Evolutionary conservation across 2,888 invertebrate genomes (phyloP), one percentile per base, ranked within the genome.

Genomic region (Amphipyra berbera): DNA sequence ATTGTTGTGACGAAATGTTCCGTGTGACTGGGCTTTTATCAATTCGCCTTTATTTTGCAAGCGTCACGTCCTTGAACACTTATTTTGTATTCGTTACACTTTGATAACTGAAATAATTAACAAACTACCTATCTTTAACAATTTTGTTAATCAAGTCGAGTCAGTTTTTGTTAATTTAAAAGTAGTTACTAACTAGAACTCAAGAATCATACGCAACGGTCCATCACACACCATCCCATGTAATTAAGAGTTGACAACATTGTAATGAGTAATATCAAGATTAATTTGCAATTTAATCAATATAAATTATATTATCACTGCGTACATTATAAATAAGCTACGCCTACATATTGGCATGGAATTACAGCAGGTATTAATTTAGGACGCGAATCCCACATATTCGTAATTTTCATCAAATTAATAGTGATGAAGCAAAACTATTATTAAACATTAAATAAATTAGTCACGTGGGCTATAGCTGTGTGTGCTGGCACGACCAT

Each of bases 291-390:
- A 70, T 68, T 73, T 63, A 70, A 68, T 67, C 44, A 59, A 70
- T 62, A 60, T 68, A 48, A 59, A 76, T 74, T 56, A 66, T 63
- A 63, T 56, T 44, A 52, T 21, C 44, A 48, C 38, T 40, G 27
- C 60, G 13, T 33, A 61, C 21, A 55, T 65, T 67, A 68, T 73
- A 64, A 69, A 72, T 74, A 57, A 40, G 48, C 12, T 41, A 60
- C 75, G 65, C 79, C 78, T 78, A 81, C 82, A 68, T 61, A 69
- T 70, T 77, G 78, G 77, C 80, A 71, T 71, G 61, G 63, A 63
- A 64, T 70, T 58, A 56, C 65, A 10, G 27, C 47, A 30, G 52
- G 38, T 57, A 73, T 56, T 67, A 78, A 76, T 74, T 64, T 58
- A 64, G 55, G 67, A 57, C 21, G 48, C 46, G 47, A 61, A 58